These are phyloP conservation scores for Microhierax caerulescens DNA, from an alignment of 2,797 vertebrate species.

Conservation along the genomic window DNA sequence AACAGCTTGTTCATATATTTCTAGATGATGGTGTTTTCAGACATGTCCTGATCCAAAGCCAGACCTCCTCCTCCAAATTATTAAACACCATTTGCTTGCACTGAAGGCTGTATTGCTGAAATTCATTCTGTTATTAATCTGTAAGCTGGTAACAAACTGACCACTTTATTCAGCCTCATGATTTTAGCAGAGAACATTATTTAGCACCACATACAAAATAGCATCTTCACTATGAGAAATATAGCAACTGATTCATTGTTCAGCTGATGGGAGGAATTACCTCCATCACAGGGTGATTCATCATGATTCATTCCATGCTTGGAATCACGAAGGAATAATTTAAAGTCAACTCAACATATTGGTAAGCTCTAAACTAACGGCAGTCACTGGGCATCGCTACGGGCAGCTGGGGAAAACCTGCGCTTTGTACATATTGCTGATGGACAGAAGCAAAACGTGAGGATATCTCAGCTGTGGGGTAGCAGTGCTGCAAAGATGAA, in stretches of 20 bases:
- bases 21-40: background rate
- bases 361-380: background rate
- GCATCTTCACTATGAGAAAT: constrained; percentile 6
- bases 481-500: background rate
- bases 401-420: background rate
- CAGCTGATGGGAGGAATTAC: constrained; percentile 53
- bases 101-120: background rate
- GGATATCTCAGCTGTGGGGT: background rate
- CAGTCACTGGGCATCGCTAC: background rate
- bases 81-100: background rate
- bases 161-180: constrained; percentile 17
- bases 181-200: constrained; percentile 6
- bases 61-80: background rate
- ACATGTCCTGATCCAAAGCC: background rate
- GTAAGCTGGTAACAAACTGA: background rate
- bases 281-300: constrained; percentile 29
- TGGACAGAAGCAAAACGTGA: background rate
- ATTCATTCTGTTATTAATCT: background rate
- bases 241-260: constrained; percentile 30
- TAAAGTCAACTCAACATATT: background rate
- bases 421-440: background rate
- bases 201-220: background rate
- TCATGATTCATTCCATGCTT: constrained; percentile 7
- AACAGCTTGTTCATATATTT: background rate
- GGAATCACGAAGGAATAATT: background rate